Base-by-base conservation (phyloP, 1,140 invertebrate species). In the Trichomalopsis sarcophagae region DNA sequence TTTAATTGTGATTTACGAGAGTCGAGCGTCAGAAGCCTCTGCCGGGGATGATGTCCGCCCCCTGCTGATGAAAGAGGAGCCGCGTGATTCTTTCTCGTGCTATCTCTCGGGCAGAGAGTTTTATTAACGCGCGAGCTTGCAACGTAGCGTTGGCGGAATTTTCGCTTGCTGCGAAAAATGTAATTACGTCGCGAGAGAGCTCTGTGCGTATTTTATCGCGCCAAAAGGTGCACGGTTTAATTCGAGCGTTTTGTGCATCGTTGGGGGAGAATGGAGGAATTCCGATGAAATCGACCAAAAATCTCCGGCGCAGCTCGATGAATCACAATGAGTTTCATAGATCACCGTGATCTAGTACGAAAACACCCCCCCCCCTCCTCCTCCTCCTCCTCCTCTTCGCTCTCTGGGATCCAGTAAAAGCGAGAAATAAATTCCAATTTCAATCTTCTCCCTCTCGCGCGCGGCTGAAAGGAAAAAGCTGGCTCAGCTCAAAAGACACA, bases 1-100 rank as follows among this genome's bases (percentile, higher is more conserved):
- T 27, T 40, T 82, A 62, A 82, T 76, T 76, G 33, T 66, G 74
- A 76, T 76, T 82, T 82, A 66, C 7, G 27, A 75, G 30, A 10
- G 9, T 11, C 44, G 44, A 27, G 27, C 10, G 44, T 47, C 44
- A 47, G 44, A 36, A 36, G 33, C 3, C 4, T 36, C 27, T 27
- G 27, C 27, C 2, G 10, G 44, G 50, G 50, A 17, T 55, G 50
- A 21, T 21, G 14, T 5, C 17, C 50, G 14, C 17, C 50, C 2
- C 50, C 27, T 27, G 27, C 27, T 3, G 13, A 33, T 13, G 27
- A 71, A 30, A 33, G 27, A 27, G 23, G 30, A 30, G 69, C 69
- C 69, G 27, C 30, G 14, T 44, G 40, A 71, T 30, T 71, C 69
- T 40, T 74, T 21, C 13, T 36, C 23, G 68, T 5, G 5, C 55